Conservation (phyloP, 2,797 vertebrate species). For the Sebastes alutus region DNA sequence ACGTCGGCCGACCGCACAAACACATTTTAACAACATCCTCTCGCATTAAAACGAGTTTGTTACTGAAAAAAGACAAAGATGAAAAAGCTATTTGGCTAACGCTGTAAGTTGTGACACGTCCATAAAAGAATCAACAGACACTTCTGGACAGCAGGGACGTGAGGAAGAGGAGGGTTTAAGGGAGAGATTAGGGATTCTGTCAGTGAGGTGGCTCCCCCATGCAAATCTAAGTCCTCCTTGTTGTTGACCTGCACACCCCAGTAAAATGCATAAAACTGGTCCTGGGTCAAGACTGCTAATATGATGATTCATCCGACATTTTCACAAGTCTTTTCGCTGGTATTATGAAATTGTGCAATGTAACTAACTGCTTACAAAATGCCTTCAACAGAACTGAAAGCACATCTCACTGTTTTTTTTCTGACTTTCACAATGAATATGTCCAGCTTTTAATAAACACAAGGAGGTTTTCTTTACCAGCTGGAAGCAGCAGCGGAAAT, state of each 20-base stretch:
- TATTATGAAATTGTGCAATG: conserved; percentile 15
- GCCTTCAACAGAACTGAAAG: conserved; percentile 33
- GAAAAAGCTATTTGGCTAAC: conserved; percentile 49
- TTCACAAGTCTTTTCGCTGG: not conserved
- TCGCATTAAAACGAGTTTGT: conserved; percentile 36
- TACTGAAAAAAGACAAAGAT: conserved; percentile 45
- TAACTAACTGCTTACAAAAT: conserved; percentile 10
- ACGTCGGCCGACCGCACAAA: conserved; percentile 23
- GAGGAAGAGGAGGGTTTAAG: conserved; percentile 25
- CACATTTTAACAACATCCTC: conserved; percentile 42
- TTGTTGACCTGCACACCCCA: conserved; percentile 81
- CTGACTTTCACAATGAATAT: conserved; percentile 11
- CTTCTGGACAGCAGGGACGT: conserved; percentile 36
- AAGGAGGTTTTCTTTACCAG: conserved; percentile 52
- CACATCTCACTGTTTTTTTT: not conserved
- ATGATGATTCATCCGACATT: conserved; percentile 8
- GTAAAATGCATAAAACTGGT: conserved; percentile 43
- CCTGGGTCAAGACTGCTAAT: conserved; percentile 15
- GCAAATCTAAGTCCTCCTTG: conserved; percentile 77
- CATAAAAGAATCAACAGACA: conserved; percentile 26
- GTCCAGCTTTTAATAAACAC: conserved; percentile 48
- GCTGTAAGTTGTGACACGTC: conserved; percentile 27
- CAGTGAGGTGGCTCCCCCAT: conserved; percentile 75
- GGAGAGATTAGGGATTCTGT: conserved; percentile 51
- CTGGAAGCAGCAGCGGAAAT: conserved; percentile 66